A percentile compares a stretch with the other conserved stretches of the same genome.
Evolutionary conservation across 2,888 invertebrate species (phyloP).

Genomic region (Vanessa cardui): DNA sequence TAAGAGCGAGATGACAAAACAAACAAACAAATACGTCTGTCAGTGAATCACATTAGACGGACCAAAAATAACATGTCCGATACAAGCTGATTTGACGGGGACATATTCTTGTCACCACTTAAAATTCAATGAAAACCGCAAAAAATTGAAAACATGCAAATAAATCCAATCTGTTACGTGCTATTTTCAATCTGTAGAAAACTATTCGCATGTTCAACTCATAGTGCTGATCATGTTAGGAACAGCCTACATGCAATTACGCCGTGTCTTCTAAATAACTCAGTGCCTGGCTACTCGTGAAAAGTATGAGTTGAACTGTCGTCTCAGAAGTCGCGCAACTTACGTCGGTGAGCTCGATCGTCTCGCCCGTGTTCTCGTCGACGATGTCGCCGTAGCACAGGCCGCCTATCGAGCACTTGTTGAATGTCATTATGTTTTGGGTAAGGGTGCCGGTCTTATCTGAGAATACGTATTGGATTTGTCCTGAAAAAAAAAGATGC

Average conservation of each 20-base stretch:
- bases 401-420: constrained; percentile 98
- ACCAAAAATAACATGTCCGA: background rate
- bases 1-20: background rate
- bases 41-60: background rate
- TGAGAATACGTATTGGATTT: constrained; percentile 99
- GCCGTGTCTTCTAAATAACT: constrained; percentile 34
- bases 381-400: constrained; percentile 95
- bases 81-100: background rate
- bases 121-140: constrained; percentile 16
- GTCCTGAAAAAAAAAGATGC: constrained; percentile 78
- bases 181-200: constrained; percentile 21
- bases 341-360: constrained; percentile 93
- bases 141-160: constrained; percentile 33
- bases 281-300: constrained; percentile 32
- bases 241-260: constrained; percentile 43
- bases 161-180: constrained; percentile 29
- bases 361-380: constrained; percentile 93
- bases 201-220: constrained; percentile 28
- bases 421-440: constrained; percentile 99
- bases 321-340: constrained; percentile 23
- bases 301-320: background rate
- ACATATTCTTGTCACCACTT: constrained; percentile 7
- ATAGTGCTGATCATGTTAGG: constrained; percentile 28
- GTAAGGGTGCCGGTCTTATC: constrained; percentile 99
- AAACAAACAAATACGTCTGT: background rate